Evolutionary conservation across 1,140 invertebrate genomes (phyloP).

Genomic region (Hormaphis cornu): DNA sequence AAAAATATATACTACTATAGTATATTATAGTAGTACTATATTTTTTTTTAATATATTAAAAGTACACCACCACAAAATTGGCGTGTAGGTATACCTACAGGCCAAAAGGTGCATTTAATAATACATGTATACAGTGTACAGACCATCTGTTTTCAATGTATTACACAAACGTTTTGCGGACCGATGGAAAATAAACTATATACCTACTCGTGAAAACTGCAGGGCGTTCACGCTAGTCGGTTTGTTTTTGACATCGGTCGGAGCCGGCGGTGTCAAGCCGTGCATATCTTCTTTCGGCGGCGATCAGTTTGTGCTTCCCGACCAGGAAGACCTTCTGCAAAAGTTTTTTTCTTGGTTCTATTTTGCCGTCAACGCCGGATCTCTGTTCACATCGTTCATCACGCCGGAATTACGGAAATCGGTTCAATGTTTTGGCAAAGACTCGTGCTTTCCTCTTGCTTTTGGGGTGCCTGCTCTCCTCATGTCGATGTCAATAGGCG

Average conservation of each 20-base stretch:
- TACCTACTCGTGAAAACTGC: constrained; percentile 41
- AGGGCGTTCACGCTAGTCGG: constrained; percentile 65
- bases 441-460: constrained; percentile 77
- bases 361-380: constrained; percentile 86
- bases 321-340: constrained; percentile 62
- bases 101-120: too few relatives aligned
- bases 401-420: constrained; percentile 78
- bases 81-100: too few relatives aligned
- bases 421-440: constrained; percentile 69
- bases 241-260: constrained; percentile 72
- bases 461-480: constrained; percentile 83
- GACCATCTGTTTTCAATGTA: too few relatives aligned
- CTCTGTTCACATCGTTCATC: constrained; percentile 75
- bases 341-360: constrained; percentile 91
- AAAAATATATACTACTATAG: too few relatives aligned
- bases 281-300: constrained; percentile 95
- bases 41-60: too few relatives aligned
- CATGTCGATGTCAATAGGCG: constrained; percentile 70
- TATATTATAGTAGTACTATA: too few relatives aligned
- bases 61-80: too few relatives aligned
- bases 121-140: too few relatives aligned
- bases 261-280: constrained; percentile 93
- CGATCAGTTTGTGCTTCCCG: constrained; percentile 80
- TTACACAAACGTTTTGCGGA: too few relatives aligned
- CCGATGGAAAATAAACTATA: too few relatives aligned